phyloP scores from a whole-genome alignment of 1,140 invertebrate species.

The Pogonomyrmex barbatus region DNA sequence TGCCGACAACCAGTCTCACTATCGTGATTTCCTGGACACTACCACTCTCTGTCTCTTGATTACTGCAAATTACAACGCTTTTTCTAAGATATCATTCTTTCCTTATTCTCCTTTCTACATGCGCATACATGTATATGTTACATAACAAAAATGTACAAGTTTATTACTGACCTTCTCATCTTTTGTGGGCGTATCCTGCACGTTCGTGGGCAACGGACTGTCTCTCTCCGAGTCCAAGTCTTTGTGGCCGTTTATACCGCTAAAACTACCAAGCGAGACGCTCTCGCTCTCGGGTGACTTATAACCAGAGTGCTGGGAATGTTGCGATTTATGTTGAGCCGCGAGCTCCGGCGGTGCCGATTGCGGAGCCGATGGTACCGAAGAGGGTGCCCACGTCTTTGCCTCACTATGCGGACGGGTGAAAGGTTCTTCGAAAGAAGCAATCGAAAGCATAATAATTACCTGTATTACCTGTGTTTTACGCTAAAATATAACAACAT shows the following conservation, averaged over 20 bases:
- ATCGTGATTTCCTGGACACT: too few species aligned
- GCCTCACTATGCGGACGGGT: conserved; percentile 90
- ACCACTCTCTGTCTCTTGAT: neutral
- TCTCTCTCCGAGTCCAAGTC: conserved; percentile 83
- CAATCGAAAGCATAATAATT: conserved; percentile 17
- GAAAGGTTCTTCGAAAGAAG: conserved; percentile 80
- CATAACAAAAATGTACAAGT: neutral
- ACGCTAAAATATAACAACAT: neutral
- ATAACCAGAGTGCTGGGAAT: conserved; percentile 84
- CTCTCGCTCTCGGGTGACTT: conserved; percentile 86
- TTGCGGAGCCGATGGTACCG: conserved; percentile 88
- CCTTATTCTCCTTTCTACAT: too few species aligned
- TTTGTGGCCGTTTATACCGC: conserved; percentile 84
- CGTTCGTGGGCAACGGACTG: conserved; percentile 79
- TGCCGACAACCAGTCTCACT: too few species aligned
- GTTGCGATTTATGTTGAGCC: conserved; percentile 85
- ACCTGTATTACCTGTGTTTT: neutral
- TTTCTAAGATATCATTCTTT: neutral
- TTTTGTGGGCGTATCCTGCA: conserved; percentile 48
- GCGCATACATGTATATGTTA: too few species aligned
- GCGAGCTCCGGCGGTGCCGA: conserved; percentile 89
- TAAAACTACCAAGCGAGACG: conserved; percentile 84
- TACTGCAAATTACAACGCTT: neutral
- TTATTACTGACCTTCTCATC: conserved; percentile 59
- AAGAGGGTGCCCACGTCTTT: conserved; percentile 89